These are phyloP conservation scores for Gymnothorax javanicus DNA, from an alignment of 2,797 vertebrate genomes.

Conservation along the genomic window DNA sequence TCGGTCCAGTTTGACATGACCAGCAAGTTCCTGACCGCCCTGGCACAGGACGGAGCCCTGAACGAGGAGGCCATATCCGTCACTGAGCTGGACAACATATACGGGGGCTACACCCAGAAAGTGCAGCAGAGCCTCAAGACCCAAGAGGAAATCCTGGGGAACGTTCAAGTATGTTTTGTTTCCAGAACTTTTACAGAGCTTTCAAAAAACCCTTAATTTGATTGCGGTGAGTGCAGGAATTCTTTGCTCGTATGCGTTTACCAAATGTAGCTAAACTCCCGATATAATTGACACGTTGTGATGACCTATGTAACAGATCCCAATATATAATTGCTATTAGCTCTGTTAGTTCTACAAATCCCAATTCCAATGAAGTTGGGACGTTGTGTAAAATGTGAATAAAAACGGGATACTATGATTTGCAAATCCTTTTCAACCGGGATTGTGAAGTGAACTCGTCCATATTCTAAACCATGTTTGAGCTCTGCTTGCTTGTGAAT, in stretches of 20 bases:
- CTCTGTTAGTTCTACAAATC: too few relatives aligned
- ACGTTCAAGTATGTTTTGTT: conserved; percentile 80
- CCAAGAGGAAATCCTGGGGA: conserved; percentile 88
- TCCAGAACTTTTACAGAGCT: neutral
- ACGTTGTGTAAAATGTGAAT: too few relatives aligned
- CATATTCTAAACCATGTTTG: too few relatives aligned
- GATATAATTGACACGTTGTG: neutral
- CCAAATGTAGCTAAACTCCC: neutral
- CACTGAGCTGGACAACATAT: conserved; percentile 85
- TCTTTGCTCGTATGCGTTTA: neutral
- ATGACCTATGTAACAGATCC: neutral
- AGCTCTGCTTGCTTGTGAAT: too few relatives aligned
- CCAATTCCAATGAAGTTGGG: too few relatives aligned
- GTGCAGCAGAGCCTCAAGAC: conserved; percentile 84
- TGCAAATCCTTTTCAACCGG: too few relatives aligned
- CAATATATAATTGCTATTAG: neutral
- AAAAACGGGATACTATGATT: too few relatives aligned
- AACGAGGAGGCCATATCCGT: conserved; percentile 90
- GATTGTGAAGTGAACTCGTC: too few relatives aligned
- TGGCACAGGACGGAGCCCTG: conserved; percentile 89
- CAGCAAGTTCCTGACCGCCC: conserved; percentile 84
- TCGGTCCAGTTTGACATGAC: conserved; percentile 93
- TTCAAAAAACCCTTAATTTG: neutral
- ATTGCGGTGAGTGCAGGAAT: neutral
- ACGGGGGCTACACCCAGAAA: conserved; percentile 82